Evolutionary conservation across 2,113 vertebrate species (phyloP), one percentile per base, ranked within the genome.

Genomic region (Raja brachyura): DNA sequence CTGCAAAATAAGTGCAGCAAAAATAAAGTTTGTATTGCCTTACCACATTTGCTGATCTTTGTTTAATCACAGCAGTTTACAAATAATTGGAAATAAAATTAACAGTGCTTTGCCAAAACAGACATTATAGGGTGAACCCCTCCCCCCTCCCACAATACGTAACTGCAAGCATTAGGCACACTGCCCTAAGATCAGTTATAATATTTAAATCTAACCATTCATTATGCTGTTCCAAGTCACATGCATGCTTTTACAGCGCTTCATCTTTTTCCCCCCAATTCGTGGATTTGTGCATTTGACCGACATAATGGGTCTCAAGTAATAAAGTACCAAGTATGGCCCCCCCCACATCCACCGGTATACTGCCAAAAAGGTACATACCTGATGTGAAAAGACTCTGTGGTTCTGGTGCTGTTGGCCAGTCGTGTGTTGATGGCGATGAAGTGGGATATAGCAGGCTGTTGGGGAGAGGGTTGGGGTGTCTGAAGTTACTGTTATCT

Each of bases 301-400:
- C 25, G 7, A 61, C 4, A 61, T n/a, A 4, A 4, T 61, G 25
- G 56, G 48, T 11, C 54, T 54, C 31, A 18, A 31, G 2, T 88
- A 63, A 63, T 8, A 16, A 28, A 56, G 59, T 31, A 48, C 25
- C 25, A 61, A 88, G n/a, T 5, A 63, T 63, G 0, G 9, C 2
- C 83, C 22, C 22, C 54, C 8, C 13, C 63, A 8, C 22, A 59
- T 61, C 81, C 59, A 31, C 28, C 18, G 13, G n/a, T 10, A 54
- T 39, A 73, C 66, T 48, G 61, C 13, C 18, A 11, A 56, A 10
- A 54, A 31, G 5, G n/a, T 28, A 61, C 33, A 14, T 88, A 99
- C 98, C 99, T 98, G 98, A 99, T 94, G 98, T 97, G 96, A 99
- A 99, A 96, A 99, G 98, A 96, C 98, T 99, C 97, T 99, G 98